A percentile compares a stretch with the other conserved stretches of the same genome.
These are phyloP conservation scores for Dendrolimus houi DNA, from an alignment of 2,888 invertebrate species.

Conservation along the genomic window DNA sequence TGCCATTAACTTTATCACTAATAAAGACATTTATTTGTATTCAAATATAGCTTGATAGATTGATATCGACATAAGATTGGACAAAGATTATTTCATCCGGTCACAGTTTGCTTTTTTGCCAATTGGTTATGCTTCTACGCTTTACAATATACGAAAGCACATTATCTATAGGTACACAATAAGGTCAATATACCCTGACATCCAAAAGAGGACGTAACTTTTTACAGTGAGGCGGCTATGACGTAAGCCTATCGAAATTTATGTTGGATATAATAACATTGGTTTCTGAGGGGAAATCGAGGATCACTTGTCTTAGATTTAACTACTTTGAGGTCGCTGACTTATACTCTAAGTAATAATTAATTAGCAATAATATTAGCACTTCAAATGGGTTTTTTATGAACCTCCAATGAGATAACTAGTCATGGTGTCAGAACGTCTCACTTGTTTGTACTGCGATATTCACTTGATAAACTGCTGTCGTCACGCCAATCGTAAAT, in stretches of 20 bases:
- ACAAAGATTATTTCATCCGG: neutral
- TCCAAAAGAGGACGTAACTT: conserved; percentile 1
- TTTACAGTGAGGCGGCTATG: neutral
- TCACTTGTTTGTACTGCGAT: conserved; percentile 27
- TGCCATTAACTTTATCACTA: neutral
- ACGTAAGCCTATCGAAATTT: neutral
- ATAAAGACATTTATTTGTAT: neutral
- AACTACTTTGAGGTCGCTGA: no score
- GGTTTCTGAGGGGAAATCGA: no score
- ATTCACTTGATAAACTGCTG: conserved; percentile 19
- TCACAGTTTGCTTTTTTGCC: neutral
- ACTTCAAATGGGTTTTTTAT: neutral
- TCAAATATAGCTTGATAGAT: neutral
- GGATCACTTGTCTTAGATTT: no score
- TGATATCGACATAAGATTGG: neutral
- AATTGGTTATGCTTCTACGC: neutral
- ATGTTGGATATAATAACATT: no score
- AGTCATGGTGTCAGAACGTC: conserved; percentile 2
- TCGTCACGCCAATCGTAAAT: conserved; percentile 28
- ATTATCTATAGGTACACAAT: neutral
- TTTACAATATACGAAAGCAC: neutral
- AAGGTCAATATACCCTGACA: neutral
- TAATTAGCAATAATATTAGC: neutral
- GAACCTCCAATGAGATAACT: neutral
- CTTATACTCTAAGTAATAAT: no score